Base-by-base conservation (phyloP, 1,140 invertebrate genomes). In the Anagrus nilaparvatae region DNA sequence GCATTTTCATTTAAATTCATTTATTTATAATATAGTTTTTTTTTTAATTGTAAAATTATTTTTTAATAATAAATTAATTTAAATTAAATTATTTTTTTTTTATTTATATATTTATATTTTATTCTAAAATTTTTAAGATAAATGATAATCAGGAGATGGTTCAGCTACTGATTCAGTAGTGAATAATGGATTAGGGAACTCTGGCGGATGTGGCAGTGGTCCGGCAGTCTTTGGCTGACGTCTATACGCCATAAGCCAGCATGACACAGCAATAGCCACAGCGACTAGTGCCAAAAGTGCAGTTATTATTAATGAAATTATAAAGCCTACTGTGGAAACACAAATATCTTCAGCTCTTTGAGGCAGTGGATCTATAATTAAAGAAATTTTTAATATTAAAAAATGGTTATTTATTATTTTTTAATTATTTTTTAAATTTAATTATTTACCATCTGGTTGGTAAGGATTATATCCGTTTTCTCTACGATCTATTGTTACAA, bases 161-260 rank as follows among this genome's bases (percentile, higher is more conserved):
- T 85, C 82, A 21, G 81, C 77, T 49, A 84, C 73, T 12, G 81
- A 82, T 57, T 67, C 67, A 54, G 87, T 88, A 55, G 88, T 87
- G 66, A 93, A 92, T 50, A 95, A 71, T 37, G 90, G 89, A 62
- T 95, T 94, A 37, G 90, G 90, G 70, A 95, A 93, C 67, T 94
- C 88, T 48, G 87, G 84, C 37, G 90, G 90, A 73, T 95, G 90
- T 48, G 89, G 89, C 56, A 95, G 74, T 44, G 89, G 90, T 34
- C 88, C 89, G 42, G 84, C 76, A 34, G 81, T 77, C 55, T 87
- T 87, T 34, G 87, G 84, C 54, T 84, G 77, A 47, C 87, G 77
- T 53, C 89, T 71, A 69, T 92, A 93, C 44, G 90, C 90, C 77
- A 94, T 87, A 32, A 94, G 72, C 89, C 89, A 95, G 64, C 90